Conservation (phyloP, 2,797 vertebrate species). For the Zenarchopterus dispar region DNA sequence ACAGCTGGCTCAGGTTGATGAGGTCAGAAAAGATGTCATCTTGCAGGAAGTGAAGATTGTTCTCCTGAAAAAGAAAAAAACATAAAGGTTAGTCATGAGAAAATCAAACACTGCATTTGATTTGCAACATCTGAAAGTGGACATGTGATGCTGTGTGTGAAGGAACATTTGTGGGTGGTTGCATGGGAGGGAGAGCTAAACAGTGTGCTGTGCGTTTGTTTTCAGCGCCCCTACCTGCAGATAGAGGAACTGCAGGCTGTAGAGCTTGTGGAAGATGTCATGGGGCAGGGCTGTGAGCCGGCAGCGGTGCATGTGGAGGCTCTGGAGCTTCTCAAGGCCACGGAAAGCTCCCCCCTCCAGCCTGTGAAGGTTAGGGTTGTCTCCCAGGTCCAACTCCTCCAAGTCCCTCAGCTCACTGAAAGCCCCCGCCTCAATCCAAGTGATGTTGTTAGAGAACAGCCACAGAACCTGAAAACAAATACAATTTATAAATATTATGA, state of each 20-base stretch:
- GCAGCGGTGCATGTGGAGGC: conserved; percentile 95
- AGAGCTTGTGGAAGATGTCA: conserved; percentile 92
- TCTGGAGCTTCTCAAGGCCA: conserved; percentile 94
- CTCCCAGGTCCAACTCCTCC: conserved; percentile 96
- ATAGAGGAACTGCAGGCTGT: conserved; percentile 97
- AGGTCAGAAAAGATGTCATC: conserved; percentile 96
- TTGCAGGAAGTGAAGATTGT: conserved; percentile 93
- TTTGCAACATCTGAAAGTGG: conserved; percentile 8
- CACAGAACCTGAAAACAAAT: conserved; percentile 86
- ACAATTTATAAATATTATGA: not conserved
- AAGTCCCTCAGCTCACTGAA: conserved; percentile 94
- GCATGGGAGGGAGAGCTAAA: too few relatives aligned
- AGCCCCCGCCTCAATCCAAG: conserved; percentile 92
- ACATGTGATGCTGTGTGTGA: conserved; percentile 20
- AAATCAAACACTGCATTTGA: not conserved
- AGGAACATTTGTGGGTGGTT: conserved; percentile 27
- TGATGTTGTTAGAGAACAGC: conserved; percentile 98
- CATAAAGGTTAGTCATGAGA: conserved; percentile 52
- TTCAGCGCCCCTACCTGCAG: conserved; percentile 80
- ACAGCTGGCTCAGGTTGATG: conserved; percentile 96
- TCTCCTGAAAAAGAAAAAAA: conserved; percentile 87
- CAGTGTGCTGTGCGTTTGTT: conserved; percentile 27
- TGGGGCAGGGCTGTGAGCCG: conserved; percentile 90
- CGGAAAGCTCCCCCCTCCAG: conserved; percentile 94
- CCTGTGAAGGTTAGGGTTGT: conserved; percentile 91